phyloP scores from a whole-genome alignment of 2,888 invertebrate genomes.

The Blastobasis adustella region DNA sequence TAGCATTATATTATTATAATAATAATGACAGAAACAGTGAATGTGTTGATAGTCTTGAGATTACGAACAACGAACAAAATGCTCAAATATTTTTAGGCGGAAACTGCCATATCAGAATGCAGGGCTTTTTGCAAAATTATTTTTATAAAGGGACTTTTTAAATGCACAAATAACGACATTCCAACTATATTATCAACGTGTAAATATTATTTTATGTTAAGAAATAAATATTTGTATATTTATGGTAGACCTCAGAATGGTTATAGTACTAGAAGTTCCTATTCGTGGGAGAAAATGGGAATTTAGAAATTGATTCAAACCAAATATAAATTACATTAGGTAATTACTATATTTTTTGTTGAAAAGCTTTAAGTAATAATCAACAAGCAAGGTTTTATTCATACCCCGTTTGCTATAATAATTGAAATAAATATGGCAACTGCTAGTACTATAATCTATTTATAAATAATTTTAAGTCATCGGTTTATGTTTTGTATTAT shows the following conservation, averaged over 20 bases:
- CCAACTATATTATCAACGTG: slow-evolving; percentile 31
- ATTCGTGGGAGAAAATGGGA: slow-evolving; percentile 12
- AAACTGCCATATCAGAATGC: slow-evolving; percentile 55
- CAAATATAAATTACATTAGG: too few relatives aligned
- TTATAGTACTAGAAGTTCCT: slow-evolving; percentile 41
- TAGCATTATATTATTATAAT: slow-evolving; percentile 11
- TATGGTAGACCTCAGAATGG: slow-evolving; percentile 35
- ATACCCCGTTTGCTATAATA: too few relatives aligned
- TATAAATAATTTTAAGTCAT: slow-evolving; percentile 36
- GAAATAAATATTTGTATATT: slow-evolving; percentile 45
- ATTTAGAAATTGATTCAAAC: background rate
- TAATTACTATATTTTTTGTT: too few relatives aligned
- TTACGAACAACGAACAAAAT: slow-evolving; percentile 55
- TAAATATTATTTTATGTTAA: slow-evolving; percentile 48
- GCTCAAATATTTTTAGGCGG: slow-evolving; percentile 70
- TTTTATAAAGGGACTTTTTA: slow-evolving; percentile 15
- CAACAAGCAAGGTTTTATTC: too few relatives aligned
- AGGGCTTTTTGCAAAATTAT: slow-evolving; percentile 31
- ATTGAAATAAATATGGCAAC: slow-evolving; percentile 15
- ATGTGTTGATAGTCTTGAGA: slow-evolving; percentile 66
- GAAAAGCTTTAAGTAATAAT: too few relatives aligned
- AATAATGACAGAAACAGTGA: slow-evolving; percentile 52
- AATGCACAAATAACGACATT: slow-evolving; percentile 26
- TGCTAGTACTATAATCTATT: slow-evolving; percentile 30
- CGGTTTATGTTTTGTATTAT: slow-evolving; percentile 60